phyloP scores from a whole-genome alignment of 2,797 vertebrate genomes.

The Nannoperca australis region DNA sequence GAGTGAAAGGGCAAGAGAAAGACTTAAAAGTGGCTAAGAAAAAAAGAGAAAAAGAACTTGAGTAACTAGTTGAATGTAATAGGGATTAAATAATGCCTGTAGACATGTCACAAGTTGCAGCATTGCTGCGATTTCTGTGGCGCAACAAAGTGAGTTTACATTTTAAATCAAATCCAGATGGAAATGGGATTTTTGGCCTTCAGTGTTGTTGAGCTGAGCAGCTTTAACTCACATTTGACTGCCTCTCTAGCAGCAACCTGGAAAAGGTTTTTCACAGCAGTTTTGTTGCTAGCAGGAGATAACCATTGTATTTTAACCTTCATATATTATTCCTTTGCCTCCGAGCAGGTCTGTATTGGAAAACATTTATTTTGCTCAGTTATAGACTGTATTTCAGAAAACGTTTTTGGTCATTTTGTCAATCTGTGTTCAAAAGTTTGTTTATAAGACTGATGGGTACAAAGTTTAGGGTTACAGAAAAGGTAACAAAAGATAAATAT shows the following conservation, averaged over 20 bases:
- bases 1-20: slow-evolving; percentile 6
- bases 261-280: slow-evolving; percentile 58
- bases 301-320: slow-evolving; percentile 44
- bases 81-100: slow-evolving; percentile 65
- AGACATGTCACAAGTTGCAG: slow-evolving; percentile 66
- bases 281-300: slow-evolving; percentile 48
- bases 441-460: background rate
- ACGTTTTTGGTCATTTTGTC: background rate
- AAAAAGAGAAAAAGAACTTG: slow-evolving; percentile 12
- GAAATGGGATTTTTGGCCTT: slow-evolving; percentile 69
- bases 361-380: slow-evolving; percentile 14
- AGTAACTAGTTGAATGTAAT: slow-evolving; percentile 38
- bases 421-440: slow-evolving; percentile 6
- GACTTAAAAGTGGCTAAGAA: background rate
- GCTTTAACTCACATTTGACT: slow-evolving; percentile 70
- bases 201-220: slow-evolving; percentile 67
- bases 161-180: slow-evolving; percentile 82
- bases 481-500: background rate
- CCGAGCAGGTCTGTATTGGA: slow-evolving; percentile 5
- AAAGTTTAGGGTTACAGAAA: background rate
- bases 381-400: background rate
- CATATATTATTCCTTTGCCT: slow-evolving; percentile 43
- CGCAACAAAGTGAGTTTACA: slow-evolving; percentile 78
- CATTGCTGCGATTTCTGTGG: slow-evolving; percentile 61
- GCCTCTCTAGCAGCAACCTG: slow-evolving; percentile 60